phyloP scores from a whole-genome alignment of 2,113 vertebrate species.

The Ramphastos sulfuratus region DNA sequence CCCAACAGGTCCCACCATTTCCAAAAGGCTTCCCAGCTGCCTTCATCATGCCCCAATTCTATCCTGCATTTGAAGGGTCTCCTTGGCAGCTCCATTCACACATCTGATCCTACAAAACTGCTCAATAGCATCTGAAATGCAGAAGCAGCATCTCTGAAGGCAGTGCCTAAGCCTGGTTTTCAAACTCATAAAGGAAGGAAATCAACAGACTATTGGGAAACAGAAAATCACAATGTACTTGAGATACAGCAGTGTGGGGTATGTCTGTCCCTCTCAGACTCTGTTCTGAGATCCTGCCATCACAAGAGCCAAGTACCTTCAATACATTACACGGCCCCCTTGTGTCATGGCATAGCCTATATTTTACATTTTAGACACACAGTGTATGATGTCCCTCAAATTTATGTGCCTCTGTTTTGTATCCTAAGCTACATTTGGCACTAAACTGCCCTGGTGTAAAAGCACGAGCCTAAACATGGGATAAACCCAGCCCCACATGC shows the following conservation, averaged over 20 bases:
- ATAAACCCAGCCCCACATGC: neutral
- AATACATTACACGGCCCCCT: neutral
- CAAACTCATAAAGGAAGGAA: neutral
- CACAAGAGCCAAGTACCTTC: neutral
- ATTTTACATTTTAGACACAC: neutral
- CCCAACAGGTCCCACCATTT: neutral
- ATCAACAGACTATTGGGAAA: neutral
- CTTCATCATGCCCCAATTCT: neutral
- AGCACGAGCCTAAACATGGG: neutral
- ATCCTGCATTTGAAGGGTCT: neutral
- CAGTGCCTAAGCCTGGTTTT: neutral
- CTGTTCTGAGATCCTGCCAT: neutral
- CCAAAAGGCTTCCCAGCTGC: neutral
- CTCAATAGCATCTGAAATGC: neutral
- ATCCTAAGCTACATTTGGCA: neutral
- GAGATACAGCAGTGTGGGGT: neutral
- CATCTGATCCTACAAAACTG: neutral
- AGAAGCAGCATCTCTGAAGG: neutral
- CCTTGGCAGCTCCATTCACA: neutral
- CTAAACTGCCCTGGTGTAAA: neutral
- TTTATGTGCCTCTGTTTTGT: neutral
- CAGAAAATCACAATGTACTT: neutral
- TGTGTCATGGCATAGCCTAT: neutral
- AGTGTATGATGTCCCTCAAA: neutral
- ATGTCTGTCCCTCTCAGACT: neutral